Evolutionary conservation across 2,113 vertebrate genomes (phyloP).

Genomic region (Larimichthys crocea): DNA sequence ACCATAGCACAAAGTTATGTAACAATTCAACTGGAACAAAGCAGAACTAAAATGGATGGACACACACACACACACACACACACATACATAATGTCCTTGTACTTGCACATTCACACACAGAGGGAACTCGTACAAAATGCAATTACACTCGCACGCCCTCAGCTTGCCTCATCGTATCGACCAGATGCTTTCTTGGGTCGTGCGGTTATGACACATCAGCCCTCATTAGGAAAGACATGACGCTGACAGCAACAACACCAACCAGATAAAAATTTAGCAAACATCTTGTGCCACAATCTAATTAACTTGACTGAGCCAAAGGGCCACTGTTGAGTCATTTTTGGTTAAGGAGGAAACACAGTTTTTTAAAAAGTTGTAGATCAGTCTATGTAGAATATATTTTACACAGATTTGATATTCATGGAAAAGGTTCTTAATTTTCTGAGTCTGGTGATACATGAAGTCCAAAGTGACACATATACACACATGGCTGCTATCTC

Average conservation of each 20-base stretch:
- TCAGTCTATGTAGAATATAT: background rate
- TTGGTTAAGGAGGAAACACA: background rate
- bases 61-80: conserved; percentile 14
- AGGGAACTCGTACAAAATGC: conserved; percentile 29
- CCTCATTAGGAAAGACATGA: conserved; percentile 22
- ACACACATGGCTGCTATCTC: background rate
- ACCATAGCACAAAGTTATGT: conserved; percentile 11
- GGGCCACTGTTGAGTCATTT: background rate
- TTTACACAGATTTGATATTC: background rate
- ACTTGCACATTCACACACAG: conserved; percentile 6
- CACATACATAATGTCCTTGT: background rate
- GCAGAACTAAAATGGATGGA: conserved; percentile 23
- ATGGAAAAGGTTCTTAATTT: background rate
- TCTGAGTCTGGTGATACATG: background rate
- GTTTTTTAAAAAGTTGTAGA: background rate
- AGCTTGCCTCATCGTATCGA: conserved; percentile 14
- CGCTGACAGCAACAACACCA: conserved; percentile 9
- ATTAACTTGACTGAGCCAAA: background rate
- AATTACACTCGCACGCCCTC: conserved; percentile 21
- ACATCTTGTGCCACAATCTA: background rate
- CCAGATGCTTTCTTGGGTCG: conserved; percentile 27
- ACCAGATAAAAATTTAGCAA: background rate
- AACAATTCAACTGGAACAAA: conserved; percentile 36
- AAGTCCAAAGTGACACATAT: background rate
- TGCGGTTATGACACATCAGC: conserved; percentile 34